These are phyloP conservation scores for Casuarius casuarius DNA, from an alignment of 2,113 vertebrate genomes.

Conservation along the genomic window DNA sequence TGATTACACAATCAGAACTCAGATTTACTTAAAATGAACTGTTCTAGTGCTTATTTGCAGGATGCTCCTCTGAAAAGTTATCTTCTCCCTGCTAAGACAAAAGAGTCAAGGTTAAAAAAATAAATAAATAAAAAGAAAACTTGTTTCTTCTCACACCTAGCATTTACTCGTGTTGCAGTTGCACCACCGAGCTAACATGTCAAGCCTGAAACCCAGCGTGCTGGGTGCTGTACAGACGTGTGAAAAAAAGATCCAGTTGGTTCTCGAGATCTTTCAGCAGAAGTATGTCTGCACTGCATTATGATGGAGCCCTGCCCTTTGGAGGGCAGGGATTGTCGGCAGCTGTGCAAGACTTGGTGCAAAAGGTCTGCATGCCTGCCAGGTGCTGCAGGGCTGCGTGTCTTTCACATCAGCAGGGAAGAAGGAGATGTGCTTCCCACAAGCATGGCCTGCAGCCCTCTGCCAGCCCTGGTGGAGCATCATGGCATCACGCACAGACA, in stretches of 20 bases:
- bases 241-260: background rate
- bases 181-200: background rate
- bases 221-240: background rate
- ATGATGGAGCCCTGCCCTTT: background rate
- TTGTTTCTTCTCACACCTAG: background rate
- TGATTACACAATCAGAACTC: conserved; percentile 40
- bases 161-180: background rate
- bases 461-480: fast-evolving
- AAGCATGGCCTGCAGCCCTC: background rate
- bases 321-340: background rate
- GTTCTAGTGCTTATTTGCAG: background rate
- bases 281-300: background rate
- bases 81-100: background rate
- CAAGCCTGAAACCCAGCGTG: background rate
- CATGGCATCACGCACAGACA: fast-evolving
- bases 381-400: background rate
- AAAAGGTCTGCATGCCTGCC: background rate
- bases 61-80: background rate
- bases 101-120: background rate
- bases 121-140: background rate
- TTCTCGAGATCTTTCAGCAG: background rate
- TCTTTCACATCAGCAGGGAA: background rate
- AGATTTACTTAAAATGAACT: conserved; percentile 9
- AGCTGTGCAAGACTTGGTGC: background rate
- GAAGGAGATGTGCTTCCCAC: background rate